phyloP scores from a whole-genome alignment of 2,888 invertebrate genomes.

The Chrysomela aeneicollis region DNA sequence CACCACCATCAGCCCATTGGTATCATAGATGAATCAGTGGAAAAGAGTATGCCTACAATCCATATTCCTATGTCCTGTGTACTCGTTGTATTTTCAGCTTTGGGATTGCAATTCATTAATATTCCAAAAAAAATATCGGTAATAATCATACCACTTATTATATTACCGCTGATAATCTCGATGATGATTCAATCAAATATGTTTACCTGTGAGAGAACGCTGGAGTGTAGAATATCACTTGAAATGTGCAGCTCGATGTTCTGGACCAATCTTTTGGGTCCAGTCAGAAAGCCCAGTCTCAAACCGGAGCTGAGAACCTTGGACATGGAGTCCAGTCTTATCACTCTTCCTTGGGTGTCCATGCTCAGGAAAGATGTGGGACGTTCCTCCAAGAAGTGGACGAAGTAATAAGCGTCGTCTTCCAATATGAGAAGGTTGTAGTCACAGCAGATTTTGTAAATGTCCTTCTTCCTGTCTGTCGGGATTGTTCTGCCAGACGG shows the following conservation, averaged over 20 bases:
- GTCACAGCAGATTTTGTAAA: slow-evolving; percentile 78
- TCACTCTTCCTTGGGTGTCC: slow-evolving; percentile 78
- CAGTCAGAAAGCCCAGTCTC: slow-evolving; percentile 77
- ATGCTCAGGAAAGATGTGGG: slow-evolving; percentile 75
- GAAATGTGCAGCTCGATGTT: slow-evolving; percentile 76
- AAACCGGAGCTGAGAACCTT: slow-evolving; percentile 78
- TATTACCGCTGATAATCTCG: no score
- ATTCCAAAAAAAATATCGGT: no score
- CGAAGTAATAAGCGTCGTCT: slow-evolving; percentile 84
- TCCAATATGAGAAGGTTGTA: slow-evolving; percentile 82
- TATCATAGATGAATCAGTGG: no score
- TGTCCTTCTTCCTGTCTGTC: slow-evolving; percentile 70
- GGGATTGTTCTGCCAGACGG: slow-evolving; percentile 77
- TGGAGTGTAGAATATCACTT: slow-evolving; percentile 71
- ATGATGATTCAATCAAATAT: no score
- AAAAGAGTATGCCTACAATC: no score
- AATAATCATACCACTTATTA: no score
- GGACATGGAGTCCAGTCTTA: slow-evolving; percentile 80
- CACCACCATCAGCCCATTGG: no score
- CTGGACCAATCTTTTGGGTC: slow-evolving; percentile 70
- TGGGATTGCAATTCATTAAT: no score
- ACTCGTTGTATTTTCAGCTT: no score
- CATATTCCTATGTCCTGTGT: no score
- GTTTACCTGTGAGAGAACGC: slow-evolving; percentile 71
- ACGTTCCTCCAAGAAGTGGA: slow-evolving; percentile 72